Evolutionary conservation across 1,140 invertebrate genomes (phyloP).

Genomic region (Agrypnia vestita): DNA sequence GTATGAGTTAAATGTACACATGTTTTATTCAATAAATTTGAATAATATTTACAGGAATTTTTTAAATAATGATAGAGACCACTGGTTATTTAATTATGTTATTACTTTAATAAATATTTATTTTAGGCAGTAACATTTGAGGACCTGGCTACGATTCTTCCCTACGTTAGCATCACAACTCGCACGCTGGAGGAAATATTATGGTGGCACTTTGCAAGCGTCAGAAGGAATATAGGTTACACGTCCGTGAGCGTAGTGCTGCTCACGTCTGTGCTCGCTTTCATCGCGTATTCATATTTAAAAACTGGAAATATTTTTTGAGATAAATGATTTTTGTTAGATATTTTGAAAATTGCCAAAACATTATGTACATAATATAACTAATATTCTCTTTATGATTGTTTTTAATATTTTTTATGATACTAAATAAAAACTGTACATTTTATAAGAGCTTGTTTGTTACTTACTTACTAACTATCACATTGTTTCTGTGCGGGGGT

Average conservation of each 20-base stretch:
- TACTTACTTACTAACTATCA: too few relatives aligned
- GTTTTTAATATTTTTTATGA: neutral
- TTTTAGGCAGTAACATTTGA: slow-evolving; percentile 15
- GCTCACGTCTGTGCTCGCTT: neutral
- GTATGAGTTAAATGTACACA: too few relatives aligned
- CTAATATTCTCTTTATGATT: neutral
- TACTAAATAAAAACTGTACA: neutral
- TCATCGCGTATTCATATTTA: slow-evolving; percentile 9
- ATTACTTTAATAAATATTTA: neutral
- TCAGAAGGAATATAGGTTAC: slow-evolving; percentile 4
- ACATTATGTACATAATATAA: neutral
- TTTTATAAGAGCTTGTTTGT: too few relatives aligned
- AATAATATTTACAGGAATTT: too few relatives aligned
- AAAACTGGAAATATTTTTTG: neutral
- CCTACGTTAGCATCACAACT: neutral
- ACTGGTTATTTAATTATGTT: too few relatives aligned
- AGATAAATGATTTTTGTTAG: neutral
- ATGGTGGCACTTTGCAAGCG: neutral
- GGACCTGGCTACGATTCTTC: neutral
- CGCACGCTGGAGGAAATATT: neutral
- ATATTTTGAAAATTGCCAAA: neutral
- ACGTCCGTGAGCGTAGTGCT: neutral
- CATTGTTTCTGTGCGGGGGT: too few relatives aligned
- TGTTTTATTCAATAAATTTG: too few relatives aligned
- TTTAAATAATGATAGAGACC: too few relatives aligned